Percentiles rank a stretch among this genome's conserved stretches.
phyloP scores from a whole-genome alignment of 2,888 invertebrate species.

The Coenonympha glycerion region DNA sequence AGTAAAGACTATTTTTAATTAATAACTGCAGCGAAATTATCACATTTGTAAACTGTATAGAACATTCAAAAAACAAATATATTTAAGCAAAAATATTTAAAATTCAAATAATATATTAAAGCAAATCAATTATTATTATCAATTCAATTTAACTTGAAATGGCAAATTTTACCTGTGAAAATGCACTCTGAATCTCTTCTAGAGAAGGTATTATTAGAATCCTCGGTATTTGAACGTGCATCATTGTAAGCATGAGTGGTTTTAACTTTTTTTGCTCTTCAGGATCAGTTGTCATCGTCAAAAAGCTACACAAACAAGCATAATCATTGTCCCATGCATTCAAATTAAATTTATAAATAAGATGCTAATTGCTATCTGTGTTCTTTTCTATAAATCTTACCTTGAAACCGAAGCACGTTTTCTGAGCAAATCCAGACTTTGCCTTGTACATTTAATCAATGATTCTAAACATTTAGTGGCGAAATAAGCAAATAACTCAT shows the following conservation, averaged over 20 bases:
- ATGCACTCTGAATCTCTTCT: conserved; percentile 82
- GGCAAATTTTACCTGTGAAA: conserved; percentile 75
- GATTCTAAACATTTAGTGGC: conserved; percentile 84
- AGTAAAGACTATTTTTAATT: too few species aligned
- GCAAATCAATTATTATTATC: too few species aligned
- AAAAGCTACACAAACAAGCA: conserved; percentile 43
- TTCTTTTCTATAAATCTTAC: conserved; percentile 29
- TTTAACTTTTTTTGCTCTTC: conserved; percentile 65
- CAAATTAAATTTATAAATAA: too few species aligned
- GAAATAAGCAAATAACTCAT: conserved; percentile 87
- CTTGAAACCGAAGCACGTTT: conserved; percentile 74
- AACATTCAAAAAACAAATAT: too few species aligned
- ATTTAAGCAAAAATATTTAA: too few species aligned
- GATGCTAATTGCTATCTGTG: too few species aligned
- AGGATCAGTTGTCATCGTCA: conserved; percentile 67
- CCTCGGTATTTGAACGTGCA: conserved; percentile 80
- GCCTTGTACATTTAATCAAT: conserved; percentile 83
- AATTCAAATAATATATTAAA: too few species aligned
- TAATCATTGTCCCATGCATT: too few species aligned
- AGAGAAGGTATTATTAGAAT: conserved; percentile 78
- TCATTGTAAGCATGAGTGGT: conserved; percentile 78
- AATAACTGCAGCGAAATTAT: too few species aligned
- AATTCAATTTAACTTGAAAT: too few species aligned
- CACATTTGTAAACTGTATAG: too few species aligned
- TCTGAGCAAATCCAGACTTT: conserved; percentile 82